Percentiles rank a stretch among this genome's conserved stretches.
These are phyloP conservation scores for Myrmophylax atrothorax DNA, from an alignment of 2,113 vertebrate species.

Conservation along the genomic window DNA sequence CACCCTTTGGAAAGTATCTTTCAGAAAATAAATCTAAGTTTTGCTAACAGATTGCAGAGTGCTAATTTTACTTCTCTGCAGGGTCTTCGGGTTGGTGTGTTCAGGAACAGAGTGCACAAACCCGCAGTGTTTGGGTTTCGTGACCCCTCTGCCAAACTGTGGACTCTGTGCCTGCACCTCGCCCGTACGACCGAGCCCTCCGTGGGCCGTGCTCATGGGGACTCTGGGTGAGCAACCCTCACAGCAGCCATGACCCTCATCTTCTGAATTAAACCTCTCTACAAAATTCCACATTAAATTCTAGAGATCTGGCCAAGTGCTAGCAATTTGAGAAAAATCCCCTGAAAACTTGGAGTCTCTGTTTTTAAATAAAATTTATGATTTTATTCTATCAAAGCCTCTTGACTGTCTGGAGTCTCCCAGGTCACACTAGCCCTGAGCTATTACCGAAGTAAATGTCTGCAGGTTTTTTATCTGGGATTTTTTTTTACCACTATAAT, in stretches of 20 bases:
- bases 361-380: not conserved
- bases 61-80: not conserved
- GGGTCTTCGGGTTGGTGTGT: not conserved
- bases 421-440: not conserved
- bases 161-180: not conserved
- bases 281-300: not conserved
- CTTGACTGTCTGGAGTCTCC: not conserved
- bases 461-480: not conserved
- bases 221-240: not conserved
- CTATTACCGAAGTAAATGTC: not conserved
- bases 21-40: not conserved
- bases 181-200: accelerated
- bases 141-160: slow-evolving; percentile 7
- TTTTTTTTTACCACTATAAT: not conserved
- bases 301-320: not conserved
- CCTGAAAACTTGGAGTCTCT: not conserved
- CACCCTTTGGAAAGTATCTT: not conserved
- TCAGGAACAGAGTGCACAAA: not conserved
- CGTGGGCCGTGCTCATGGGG: not conserved
- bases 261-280: not conserved
- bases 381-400: not conserved
- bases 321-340: not conserved
- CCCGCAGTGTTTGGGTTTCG: not conserved
- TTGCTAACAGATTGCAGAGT: not conserved
- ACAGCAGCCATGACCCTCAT: not conserved